Evolutionary conservation across 2,888 invertebrate species (phyloP).

Genomic region (Sinotaia quadrata): DNA sequence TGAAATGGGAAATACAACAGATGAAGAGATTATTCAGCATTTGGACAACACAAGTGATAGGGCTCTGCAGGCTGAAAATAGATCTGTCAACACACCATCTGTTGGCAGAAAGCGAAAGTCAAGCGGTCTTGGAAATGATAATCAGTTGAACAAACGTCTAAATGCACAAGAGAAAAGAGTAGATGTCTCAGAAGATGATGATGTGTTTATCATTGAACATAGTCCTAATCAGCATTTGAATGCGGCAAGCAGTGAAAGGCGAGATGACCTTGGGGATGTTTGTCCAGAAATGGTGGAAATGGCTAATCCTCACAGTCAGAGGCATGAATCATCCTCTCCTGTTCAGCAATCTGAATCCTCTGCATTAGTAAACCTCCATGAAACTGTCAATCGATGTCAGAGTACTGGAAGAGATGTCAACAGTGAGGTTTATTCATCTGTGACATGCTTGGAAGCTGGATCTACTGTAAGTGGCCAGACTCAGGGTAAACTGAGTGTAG

Average conservation of each 20-base stretch:
- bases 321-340: slow-evolving; percentile 1
- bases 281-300: not conserved
- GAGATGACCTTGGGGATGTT: not conserved
- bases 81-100: slow-evolving; percentile 6
- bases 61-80: not conserved
- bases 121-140: slow-evolving; percentile 15
- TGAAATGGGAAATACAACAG: slow-evolving; percentile 15
- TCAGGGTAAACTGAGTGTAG: slow-evolving; percentile 32
- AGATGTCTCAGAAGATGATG: slow-evolving; percentile 26
- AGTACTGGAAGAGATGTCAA: slow-evolving; percentile 9
- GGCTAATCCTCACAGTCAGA: not conserved
- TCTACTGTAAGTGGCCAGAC: not conserved
- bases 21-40: slow-evolving; percentile 24
- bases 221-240: not conserved
- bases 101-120: slow-evolving; percentile 19
- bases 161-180: not conserved
- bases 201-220: slow-evolving; percentile 27
- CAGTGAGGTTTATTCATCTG: not conserved
- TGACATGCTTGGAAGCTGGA: not conserved
- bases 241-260: not conserved
- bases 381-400: slow-evolving; percentile 9
- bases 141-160: slow-evolving; percentile 14
- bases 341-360: slow-evolving; percentile 6
- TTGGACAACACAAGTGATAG: slow-evolving; percentile 3
- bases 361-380: slow-evolving; percentile 3